Evolutionary conservation across 2,888 invertebrate genomes (phyloP), one percentile per base, ranked within the genome.

Genomic region (Calliopum simillimum): DNA sequence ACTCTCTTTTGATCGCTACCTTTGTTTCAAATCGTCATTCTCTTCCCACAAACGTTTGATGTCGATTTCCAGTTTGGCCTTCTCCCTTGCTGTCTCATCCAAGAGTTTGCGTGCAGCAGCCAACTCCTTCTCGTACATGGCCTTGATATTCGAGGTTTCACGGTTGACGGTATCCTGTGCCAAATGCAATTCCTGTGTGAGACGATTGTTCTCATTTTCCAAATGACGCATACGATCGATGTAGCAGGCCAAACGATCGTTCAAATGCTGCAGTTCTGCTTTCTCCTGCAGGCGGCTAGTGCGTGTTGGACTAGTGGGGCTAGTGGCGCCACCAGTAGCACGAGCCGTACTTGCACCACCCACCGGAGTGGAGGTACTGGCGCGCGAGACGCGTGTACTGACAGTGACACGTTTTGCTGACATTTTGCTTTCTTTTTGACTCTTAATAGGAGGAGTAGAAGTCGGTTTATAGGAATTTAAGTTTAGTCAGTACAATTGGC

Each of bases 191-290:
- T 96, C 95, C 76, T 94, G 90, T 68, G 91, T 91, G 64, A 98
- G 88, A 5, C 94, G 91, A 51, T 90, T 92, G 86, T 99, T 99
- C 87, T 99, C 99, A 72, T 89, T 89, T 87, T 99, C 98, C 80
- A 99, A 89, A 81, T 93, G 92, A 70, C 99, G 91, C 69, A 98
- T 97, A 82, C 92, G 92, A 82, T 99, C 99, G 82, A 99, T 99
- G 84, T 99, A 99, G 71, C 92, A 92, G 12, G 99, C 99, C 74
- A 99, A 89, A 70, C 99, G 95, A 86, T 99, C 98, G 86, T 99
- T 99, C 67, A 99, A 89, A 85, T 95, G 94, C 84, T 95, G 95
- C 76, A 99, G 87, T 79, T 97, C 95, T 81, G 93, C 93, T 87
- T 99, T 99, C 86, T 99, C 99, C 85, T 97, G 95, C 19, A 96